Base-by-base conservation (phyloP, 2,888 invertebrate genomes). In the Drosophila picticornis region DNA sequence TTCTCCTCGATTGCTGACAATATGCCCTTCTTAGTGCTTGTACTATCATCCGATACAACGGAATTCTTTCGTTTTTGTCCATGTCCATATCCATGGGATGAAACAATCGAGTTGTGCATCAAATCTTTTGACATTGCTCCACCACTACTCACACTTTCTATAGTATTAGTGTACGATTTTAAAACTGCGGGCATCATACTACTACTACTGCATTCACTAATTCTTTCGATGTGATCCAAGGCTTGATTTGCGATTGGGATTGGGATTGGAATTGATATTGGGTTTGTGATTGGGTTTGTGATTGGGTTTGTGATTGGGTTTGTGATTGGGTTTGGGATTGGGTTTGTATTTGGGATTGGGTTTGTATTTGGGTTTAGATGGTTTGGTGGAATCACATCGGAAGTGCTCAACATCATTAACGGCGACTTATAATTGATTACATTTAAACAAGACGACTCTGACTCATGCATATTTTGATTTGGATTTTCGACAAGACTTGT, bases 1-100 rank as follows among this genome's bases (percentile, higher is more conserved):
- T 92, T 92, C 25, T 92, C 92, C 32, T 92, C 92, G n/a, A 72
- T 65, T 7, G 79, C 51, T 31, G 81, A 56, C 43, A 80, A 11
- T 46, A 72, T 53, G 34, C 78, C 59, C 51, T 88, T 88, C 40
- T 88, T 88, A 19, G 53, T 73, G 5, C 69, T 75, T 34, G 75
- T 61, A 58, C 76, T 76, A 7, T 87, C 88, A 22, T 90, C 90
- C 19, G 70, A 63, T 9, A 38, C 66, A n/a, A 64, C 48, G 2
- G 86, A 52, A 36, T 73, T 86, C 55, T 84, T 86, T 19, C 78
- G 61, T 22, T 78, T 78, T 19, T 79, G 38, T n/a, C 38, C n/a
- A 27, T 56, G 38, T 29, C 13, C 56, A 38, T 29, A 38, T 38
- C 27, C 56, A 27, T 56, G 38, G n/a, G 71, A 40, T 27, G 76